Evolutionary conservation across 2,888 invertebrate genomes (phyloP), one percentile per base, ranked within the genome.

Genomic region (Chromoteleia sp.): DNA sequence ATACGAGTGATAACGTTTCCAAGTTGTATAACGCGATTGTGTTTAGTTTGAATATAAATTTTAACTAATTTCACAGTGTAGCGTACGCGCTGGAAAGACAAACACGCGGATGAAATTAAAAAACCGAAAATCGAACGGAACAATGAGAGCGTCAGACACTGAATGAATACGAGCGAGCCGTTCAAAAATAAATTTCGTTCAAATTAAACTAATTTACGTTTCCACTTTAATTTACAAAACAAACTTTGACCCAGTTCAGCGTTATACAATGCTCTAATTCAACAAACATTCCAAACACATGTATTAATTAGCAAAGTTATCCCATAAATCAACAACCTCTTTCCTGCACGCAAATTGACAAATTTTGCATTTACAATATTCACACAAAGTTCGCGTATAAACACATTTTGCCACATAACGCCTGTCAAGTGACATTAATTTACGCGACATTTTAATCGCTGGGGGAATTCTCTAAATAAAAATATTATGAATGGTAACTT

Each of bases 291-390:
- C 65, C 70, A 78, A 65, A 77, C 77, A 77, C 77, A 61, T 76
- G 76, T 76, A 77, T 77, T 70, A 77, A 77, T 77, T 77, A 77
- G 70, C 77, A 63, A 70, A 77, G 70, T 70, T 70, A 70, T 77
- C 68, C 54, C 77, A 63, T 77, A 63, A 77, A 63, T 70, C 77
- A 70, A 70, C 77, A 76, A 43, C 76, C 76, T 68, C 76, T 76
- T 68, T 68, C 68, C 61, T 59, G 76, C 45, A 61, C 61, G 36
- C 61, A 52, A 77, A 77, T 71, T 71, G 77, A 77, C 70, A 17
- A 77, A 77, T 71, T 77, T 63, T 77, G 50, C 63, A 61, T 71
- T 77, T 77, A 65, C 63, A 61, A 70, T 65, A 77, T 78, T 71
- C 59, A 65, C 58, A 58, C 21, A 39, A 59, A 71, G 50, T 77